Percentiles rank a stretch among this genome's conserved stretches.
phyloP scores from a whole-genome alignment of 2,113 vertebrate species.

The Taxidea taxus region DNA sequence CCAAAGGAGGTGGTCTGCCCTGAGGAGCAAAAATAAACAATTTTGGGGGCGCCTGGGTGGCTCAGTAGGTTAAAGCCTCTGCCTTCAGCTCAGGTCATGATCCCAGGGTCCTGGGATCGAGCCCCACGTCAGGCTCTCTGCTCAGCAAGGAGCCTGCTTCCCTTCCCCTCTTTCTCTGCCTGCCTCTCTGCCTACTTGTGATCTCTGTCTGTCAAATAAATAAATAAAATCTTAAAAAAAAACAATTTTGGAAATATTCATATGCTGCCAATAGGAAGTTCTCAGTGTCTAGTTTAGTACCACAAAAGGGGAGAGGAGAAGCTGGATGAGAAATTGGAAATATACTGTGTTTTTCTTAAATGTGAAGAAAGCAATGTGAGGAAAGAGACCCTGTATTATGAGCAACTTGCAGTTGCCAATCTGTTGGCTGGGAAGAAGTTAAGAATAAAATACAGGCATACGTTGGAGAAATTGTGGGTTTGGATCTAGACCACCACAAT shows the following conservation, averaged over 20 bases:
- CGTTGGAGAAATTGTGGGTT: background rate
- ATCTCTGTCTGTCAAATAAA: no score
- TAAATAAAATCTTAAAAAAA: no score
- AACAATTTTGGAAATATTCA: background rate
- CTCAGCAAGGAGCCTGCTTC: no score
- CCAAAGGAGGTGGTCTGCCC: background rate
- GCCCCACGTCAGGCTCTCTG: no score
- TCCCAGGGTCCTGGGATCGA: no score
- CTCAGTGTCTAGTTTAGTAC: background rate
- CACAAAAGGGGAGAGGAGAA: background rate
- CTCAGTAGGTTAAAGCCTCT: no score
- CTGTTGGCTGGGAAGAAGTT: background rate
- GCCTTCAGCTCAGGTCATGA: no score
- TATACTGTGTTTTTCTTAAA: background rate
- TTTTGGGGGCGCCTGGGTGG: no score
- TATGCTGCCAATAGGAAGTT: background rate
- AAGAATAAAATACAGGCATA: background rate
- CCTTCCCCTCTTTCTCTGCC: no score
- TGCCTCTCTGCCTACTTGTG: no score
- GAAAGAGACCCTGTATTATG: background rate
- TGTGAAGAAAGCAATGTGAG: background rate
- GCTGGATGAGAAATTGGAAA: background rate
- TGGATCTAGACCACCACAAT: background rate
- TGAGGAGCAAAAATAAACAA: background rate
- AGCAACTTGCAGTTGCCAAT: background rate